Evolutionary conservation across 2,888 invertebrate species (phyloP).

Genomic region (Ditula angustiorana): DNA sequence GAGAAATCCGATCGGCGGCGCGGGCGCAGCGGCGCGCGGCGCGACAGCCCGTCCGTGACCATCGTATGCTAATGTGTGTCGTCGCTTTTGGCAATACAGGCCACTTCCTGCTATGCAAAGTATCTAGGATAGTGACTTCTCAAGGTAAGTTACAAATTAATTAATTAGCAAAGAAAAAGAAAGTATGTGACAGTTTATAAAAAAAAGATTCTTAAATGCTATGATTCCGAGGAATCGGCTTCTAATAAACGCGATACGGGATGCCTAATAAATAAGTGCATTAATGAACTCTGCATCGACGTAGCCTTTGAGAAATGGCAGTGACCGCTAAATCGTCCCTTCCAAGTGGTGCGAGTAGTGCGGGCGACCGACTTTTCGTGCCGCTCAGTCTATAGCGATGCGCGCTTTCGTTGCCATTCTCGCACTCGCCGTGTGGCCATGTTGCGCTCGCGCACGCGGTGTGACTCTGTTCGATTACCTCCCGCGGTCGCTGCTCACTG

Average conservation of each 20-base stretch:
- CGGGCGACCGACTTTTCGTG: conserved; percentile 47
- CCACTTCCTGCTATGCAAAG: conserved; percentile 66
- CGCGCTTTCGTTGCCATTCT: conserved; percentile 74
- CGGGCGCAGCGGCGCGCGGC: conserved; percentile 41
- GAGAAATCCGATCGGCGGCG: conserved; percentile 60
- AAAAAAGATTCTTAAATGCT: too few species aligned
- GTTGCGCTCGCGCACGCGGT: conserved; percentile 54
- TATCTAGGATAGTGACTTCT: conserved; percentile 60
- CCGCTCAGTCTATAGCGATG: conserved; percentile 77
- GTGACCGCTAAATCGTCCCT: conserved; percentile 51
- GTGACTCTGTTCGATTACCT: conserved; percentile 37
- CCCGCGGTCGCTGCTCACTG: conserved; percentile 45
- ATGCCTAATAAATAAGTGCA: background rate
- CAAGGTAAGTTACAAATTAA: background rate
- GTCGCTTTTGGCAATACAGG: conserved; percentile 67
- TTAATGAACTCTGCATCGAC: background rate
- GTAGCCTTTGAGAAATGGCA: conserved; percentile 17
- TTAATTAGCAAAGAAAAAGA: background rate
- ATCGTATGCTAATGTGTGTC: conserved; percentile 65
- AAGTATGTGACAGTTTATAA: background rate
- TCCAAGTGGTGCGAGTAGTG: conserved; percentile 55
- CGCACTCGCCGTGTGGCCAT: conserved; percentile 63
- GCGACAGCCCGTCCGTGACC: conserved; percentile 60
- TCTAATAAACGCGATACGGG: too few species aligned
- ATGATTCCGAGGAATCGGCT: too few species aligned